phyloP scores from a whole-genome alignment of 2,113 vertebrate species.

The Nestor notabilis region DNA sequence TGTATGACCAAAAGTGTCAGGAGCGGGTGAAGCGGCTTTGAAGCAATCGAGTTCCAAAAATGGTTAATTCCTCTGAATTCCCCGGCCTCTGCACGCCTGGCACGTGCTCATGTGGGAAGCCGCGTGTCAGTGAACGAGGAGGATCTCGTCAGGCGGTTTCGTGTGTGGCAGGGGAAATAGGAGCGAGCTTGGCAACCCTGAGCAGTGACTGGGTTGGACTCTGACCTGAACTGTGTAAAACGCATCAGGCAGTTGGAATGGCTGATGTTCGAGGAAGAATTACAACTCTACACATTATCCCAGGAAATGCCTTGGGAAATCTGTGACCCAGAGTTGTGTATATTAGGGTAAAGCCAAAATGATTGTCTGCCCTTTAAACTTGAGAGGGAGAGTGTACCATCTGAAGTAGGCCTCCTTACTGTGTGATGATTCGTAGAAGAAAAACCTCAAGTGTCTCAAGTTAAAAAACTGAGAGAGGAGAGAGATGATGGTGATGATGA shows the following conservation, averaged over 20 bases:
- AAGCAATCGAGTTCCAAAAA: conserved; percentile 6
- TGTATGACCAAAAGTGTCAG: not conserved
- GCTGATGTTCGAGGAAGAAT: not conserved
- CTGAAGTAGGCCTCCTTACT: not conserved
- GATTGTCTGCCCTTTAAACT: conserved; percentile 31
- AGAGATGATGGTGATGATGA: not conserved
- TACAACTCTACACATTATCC: not conserved
- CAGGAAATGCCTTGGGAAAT: conserved; percentile 22
- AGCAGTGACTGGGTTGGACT: not conserved
- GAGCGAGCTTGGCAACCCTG: not conserved
- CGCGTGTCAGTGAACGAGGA: not conserved
- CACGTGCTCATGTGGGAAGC: conserved; percentile 21
- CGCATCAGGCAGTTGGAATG: not conserved
- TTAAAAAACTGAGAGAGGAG: not conserved
- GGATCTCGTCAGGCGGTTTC: not conserved
- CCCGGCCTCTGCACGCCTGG: not conserved
- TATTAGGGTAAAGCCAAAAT: conserved; percentile 9
- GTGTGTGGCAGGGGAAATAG: not conserved
- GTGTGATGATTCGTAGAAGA: not conserved
- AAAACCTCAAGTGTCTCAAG: not conserved
- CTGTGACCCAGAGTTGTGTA: conserved; percentile 26
- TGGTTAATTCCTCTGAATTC: conserved; percentile 10
- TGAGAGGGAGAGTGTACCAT: not conserved
- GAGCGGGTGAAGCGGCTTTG: not conserved
- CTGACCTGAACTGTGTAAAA: not conserved